These are phyloP conservation scores for Pangasius sanitwongsei DNA, from an alignment of 2,797 vertebrate genomes.

Conservation along the genomic window DNA sequence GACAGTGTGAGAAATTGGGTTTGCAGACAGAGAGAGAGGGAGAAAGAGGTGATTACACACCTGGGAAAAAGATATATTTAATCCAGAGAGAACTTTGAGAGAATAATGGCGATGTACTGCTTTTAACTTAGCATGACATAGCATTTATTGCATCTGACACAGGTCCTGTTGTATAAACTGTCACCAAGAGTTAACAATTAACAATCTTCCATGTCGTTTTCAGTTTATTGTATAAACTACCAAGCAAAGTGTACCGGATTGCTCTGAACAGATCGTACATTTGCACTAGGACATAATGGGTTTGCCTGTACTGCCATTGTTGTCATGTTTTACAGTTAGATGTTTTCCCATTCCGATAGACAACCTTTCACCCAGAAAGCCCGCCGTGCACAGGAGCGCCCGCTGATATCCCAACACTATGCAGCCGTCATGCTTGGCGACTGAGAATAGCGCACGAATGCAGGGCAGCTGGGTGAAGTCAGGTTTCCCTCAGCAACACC, in stretches of 20 bases:
- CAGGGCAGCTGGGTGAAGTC: conserved; percentile 27
- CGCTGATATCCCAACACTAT: conserved; percentile 19
- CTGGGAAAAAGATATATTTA: background rate
- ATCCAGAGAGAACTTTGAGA: background rate
- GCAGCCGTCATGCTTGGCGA: conserved; percentile 22
- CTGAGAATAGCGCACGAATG: conserved; percentile 41
- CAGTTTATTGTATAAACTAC: background rate
- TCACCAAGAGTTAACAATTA: background rate
- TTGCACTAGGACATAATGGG: background rate
- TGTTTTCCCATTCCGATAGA: background rate
- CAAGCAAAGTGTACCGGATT: background rate
- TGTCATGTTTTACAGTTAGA: background rate
- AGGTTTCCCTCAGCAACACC: conserved; percentile 11
- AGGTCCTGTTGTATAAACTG: background rate
- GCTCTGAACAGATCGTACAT: background rate
- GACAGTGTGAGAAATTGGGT: background rate
- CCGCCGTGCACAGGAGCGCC: conserved; percentile 4
- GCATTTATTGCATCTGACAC: background rate
- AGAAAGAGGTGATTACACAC: background rate
- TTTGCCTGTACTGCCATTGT: background rate
- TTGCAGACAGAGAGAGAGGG: background rate
- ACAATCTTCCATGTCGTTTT: background rate
- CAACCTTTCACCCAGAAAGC: conserved; percentile 67
- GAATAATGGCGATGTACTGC: background rate
- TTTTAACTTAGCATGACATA: no score